phyloP scores from a whole-genome alignment of 2,797 vertebrate species.

The Hyperoplus immaculatus region DNA sequence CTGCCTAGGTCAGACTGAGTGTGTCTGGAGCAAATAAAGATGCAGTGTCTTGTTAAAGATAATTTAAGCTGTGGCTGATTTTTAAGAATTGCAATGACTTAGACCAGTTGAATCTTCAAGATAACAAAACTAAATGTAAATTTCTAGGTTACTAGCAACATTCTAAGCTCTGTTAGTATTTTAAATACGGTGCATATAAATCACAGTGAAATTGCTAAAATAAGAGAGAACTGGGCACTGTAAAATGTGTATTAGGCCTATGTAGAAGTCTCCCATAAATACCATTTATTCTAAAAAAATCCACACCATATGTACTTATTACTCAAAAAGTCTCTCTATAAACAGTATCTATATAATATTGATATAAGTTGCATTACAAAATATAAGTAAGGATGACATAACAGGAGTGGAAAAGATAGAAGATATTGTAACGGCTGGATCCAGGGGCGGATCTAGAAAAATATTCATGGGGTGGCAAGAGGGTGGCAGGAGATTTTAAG shows the following conservation, averaged over 20 bases:
- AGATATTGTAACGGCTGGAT: neutral
- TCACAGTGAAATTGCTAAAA: neutral
- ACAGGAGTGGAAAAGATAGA: neutral
- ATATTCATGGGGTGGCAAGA: too few species aligned
- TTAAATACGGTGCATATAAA: neutral
- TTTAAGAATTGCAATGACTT: neutral
- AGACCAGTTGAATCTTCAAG: slow-evolving; percentile 10
- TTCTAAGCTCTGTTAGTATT: neutral
- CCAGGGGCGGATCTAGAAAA: too few species aligned
- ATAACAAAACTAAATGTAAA: neutral
- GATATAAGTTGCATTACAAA: neutral
- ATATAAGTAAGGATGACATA: neutral
- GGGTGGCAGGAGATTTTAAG: too few species aligned
- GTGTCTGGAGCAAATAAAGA: slow-evolving; percentile 18
- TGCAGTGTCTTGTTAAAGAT: slow-evolving; percentile 17
- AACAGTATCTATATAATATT: neutral
- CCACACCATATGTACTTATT: too few species aligned
- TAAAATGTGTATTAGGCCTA: neutral
- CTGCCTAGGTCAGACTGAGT: slow-evolving; percentile 24
- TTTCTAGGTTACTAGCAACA: neutral
- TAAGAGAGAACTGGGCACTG: neutral
- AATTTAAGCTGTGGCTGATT: neutral
- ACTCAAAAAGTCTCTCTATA: too few species aligned
- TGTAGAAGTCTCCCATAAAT: neutral
- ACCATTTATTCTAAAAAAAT: too few species aligned